A percentile compares a stretch with the other conserved stretches of the same genome.
Conservation (phyloP, 2,888 invertebrate species). For the Phasia obesa region DNA sequence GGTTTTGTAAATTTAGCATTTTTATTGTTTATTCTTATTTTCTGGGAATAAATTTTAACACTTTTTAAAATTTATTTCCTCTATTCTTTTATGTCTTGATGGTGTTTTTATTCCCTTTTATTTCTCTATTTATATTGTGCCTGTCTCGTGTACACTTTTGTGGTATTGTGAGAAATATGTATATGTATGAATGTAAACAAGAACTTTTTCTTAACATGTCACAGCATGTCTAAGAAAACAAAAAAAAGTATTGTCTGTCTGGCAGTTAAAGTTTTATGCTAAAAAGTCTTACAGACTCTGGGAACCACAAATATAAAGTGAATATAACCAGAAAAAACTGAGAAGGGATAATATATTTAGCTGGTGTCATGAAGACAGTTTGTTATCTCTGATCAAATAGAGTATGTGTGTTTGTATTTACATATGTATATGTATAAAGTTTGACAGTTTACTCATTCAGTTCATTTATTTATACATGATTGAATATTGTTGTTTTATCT, state of each 20-base stretch:
- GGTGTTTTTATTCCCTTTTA: background rate
- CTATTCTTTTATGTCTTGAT: background rate
- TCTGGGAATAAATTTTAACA: slow-evolving; percentile 34
- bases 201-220: slow-evolving; percentile 65
- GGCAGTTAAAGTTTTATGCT: slow-evolving; percentile 18
- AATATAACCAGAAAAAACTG: slow-evolving; percentile 3
- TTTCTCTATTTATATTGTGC: slow-evolving; percentile 19
- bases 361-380: slow-evolving; percentile 22
- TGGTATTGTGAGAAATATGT: slow-evolving; percentile 29
- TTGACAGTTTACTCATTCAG: slow-evolving; percentile 11
- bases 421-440: background rate
- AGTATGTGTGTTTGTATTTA: background rate
- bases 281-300: too few species aligned
- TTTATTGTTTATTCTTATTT: slow-evolving; percentile 65
- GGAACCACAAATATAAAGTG: background rate
- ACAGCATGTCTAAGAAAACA: slow-evolving; percentile 62
- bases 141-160: slow-evolving; percentile 29
- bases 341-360: slow-evolving; percentile 60
- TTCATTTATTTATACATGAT: background rate
- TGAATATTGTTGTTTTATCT: slow-evolving; percentile 1
- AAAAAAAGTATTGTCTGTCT: slow-evolving; percentile 30
- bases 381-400: slow-evolving; percentile 7
- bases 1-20: slow-evolving; percentile 55
- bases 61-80: background rate
- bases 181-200: too few species aligned